Conservation (phyloP, 2,113 vertebrate genomes). For the Megaceryle maxima region DNA sequence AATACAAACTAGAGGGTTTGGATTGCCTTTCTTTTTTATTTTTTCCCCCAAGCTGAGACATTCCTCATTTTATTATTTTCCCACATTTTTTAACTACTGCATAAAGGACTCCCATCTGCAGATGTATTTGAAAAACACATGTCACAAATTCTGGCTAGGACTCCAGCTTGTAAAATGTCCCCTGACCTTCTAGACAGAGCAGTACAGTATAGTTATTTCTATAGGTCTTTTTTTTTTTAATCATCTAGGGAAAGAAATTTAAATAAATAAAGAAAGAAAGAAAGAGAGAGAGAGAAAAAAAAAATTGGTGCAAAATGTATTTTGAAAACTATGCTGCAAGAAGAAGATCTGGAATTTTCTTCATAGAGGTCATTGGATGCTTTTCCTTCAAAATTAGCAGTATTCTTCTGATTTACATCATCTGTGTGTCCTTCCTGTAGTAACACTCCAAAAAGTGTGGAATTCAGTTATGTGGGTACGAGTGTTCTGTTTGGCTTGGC, state of each 20-base stretch:
- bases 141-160: background rate
- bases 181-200: conserved; percentile 5
- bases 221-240: background rate
- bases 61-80: conserved; percentile 75
- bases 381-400: background rate
- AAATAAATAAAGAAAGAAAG: no score
- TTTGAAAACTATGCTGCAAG: background rate
- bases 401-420: background rate
- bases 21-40: background rate
- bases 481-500: background rate
- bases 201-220: conserved; percentile 1
- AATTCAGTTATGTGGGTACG: background rate
- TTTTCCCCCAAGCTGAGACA: conserved; percentile 55
- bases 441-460: background rate
- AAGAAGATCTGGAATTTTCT: background rate
- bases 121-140: background rate
- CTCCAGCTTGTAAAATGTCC: background rate
- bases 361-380: background rate
- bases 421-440: background rate
- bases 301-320: background rate
- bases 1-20: background rate
- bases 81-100: conserved; percentile 65
- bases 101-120: background rate
- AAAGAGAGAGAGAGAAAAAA: no score
- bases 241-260: background rate